These are phyloP conservation scores for Dryoscopus gambensis DNA, from an alignment of 2,113 vertebrate genomes.

Conservation along the genomic window DNA sequence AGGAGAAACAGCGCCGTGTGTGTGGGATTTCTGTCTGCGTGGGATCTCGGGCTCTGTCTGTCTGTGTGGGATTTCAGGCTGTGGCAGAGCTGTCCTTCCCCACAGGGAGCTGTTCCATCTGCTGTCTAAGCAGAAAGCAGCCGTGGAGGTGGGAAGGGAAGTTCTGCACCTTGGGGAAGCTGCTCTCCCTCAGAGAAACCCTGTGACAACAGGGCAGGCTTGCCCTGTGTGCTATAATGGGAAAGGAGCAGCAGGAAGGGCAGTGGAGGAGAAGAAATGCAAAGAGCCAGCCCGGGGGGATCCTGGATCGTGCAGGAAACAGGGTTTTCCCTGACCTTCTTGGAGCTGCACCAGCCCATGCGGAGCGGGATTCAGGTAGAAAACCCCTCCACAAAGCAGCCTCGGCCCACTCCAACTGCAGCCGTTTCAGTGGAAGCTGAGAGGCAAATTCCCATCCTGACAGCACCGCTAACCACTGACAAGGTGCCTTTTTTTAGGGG, in stretches of 20 bases:
- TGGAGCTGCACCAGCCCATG: not conserved
- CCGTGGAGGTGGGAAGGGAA: not conserved
- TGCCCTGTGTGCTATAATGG: not conserved
- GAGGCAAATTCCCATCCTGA: not conserved
- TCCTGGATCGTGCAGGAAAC: not conserved
- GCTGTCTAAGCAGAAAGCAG: not conserved
- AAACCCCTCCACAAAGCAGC: not conserved
- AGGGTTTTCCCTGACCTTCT: not conserved
- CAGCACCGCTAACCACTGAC: not conserved
- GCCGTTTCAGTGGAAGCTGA: not conserved
- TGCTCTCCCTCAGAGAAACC: not conserved
- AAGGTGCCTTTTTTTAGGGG: conserved; percentile 34
- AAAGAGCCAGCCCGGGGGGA: not conserved
- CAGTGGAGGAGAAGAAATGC: not conserved
- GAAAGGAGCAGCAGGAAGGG: not conserved
- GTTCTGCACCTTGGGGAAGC: not conserved
- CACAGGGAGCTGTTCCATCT: not conserved
- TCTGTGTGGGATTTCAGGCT: not conserved
- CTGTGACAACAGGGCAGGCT: not conserved
- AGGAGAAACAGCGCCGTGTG: not conserved
- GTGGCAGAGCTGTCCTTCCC: not conserved
- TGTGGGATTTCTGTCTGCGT: not conserved
- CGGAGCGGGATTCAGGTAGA: not conserved
- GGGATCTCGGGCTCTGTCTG: not conserved
- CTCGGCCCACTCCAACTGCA: not conserved